phyloP scores from a whole-genome alignment of 2,113 vertebrate species.

The Dipodomys spectabilis region DNA sequence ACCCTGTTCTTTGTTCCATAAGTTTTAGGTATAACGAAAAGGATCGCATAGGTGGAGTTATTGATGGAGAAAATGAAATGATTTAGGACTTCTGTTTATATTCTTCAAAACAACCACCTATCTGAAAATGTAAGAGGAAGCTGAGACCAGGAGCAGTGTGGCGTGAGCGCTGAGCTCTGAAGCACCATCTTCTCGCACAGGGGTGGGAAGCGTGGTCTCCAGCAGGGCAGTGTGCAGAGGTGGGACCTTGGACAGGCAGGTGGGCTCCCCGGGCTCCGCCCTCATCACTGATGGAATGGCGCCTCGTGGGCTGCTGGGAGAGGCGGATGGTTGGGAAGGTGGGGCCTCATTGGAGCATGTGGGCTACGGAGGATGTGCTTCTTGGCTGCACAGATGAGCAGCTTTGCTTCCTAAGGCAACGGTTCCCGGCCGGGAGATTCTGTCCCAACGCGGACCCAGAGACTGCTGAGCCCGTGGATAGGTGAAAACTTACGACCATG shows the following conservation, averaged over 20 bases:
- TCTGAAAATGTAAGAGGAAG: background rate
- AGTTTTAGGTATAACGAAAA: background rate
- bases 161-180: background rate
- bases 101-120: too few relatives aligned
- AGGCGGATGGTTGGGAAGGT: too few relatives aligned
- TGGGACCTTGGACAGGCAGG: background rate
- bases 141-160: too few relatives aligned
- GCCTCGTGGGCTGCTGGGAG: background rate
- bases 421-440: background rate
- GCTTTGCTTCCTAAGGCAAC: background rate
- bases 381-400: too few relatives aligned
- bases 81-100: slow-evolving; percentile 6
- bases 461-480: background rate
- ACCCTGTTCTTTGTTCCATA: background rate
- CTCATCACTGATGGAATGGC: background rate
- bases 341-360: background rate
- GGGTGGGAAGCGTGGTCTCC: background rate
- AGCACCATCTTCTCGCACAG: background rate
- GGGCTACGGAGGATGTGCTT: background rate
- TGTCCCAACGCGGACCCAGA: background rate
- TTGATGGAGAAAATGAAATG: background rate
- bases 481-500: too few relatives aligned
- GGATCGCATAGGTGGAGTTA: background rate
- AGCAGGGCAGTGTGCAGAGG: background rate
- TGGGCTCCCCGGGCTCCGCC: background rate